Percentiles rank a stretch among this genome's conserved stretches.
These are phyloP conservation scores for Dryococelus australis DNA, from an alignment of 2,888 invertebrate species.

Conservation along the genomic window DNA sequence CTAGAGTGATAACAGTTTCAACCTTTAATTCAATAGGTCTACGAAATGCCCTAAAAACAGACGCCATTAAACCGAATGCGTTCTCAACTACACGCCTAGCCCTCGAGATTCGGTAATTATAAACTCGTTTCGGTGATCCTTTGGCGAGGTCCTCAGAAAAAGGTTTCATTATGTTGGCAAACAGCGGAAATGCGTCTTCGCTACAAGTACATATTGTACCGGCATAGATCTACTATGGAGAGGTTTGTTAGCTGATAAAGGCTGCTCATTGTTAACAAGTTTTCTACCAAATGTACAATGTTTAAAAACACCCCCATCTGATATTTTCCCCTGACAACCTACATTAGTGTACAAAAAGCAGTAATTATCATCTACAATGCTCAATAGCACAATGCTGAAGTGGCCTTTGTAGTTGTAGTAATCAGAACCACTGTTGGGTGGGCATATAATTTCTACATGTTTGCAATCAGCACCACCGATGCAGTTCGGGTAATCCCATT, in stretches of 20 bases:
- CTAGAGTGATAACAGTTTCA: background rate
- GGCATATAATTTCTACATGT: background rate
- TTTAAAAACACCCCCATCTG: conserved; percentile 1
- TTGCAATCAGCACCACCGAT: background rate
- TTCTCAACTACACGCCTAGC: background rate
- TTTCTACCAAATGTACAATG: background rate
- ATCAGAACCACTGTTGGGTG: background rate
- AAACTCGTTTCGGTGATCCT: too few species aligned
- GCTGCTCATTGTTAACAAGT: background rate
- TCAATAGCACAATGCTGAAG: background rate
- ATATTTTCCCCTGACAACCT: background rate
- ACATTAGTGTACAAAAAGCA: background rate
- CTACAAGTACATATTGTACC: background rate
- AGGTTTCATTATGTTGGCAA: background rate
- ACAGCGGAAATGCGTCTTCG: background rate
- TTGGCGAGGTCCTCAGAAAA: background rate
- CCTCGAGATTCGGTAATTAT: background rate
- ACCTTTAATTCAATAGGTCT: conserved; percentile 11
- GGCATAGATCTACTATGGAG: background rate
- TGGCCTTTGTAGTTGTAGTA: background rate
- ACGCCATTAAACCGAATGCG: background rate
- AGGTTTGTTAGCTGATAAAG: background rate
- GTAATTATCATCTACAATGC: background rate
- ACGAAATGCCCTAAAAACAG: conserved; percentile 12
- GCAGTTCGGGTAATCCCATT: background rate